Evolutionary conservation across 2,888 invertebrate genomes (phyloP), one percentile per base, ranked within the genome.

Genomic region (Campoplex nolae): DNA sequence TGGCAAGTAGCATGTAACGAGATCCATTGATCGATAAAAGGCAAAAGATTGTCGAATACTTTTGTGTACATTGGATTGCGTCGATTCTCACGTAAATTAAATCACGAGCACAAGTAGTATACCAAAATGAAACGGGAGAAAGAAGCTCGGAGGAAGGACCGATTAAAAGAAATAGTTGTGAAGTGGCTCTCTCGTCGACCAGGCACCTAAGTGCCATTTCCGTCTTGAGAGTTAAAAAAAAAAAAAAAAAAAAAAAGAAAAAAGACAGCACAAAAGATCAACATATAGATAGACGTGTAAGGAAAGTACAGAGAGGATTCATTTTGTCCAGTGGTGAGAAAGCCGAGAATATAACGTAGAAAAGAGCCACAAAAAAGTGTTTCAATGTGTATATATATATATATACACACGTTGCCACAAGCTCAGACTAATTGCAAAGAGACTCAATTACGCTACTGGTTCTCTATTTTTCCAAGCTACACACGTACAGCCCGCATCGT

Each of bases 371-470:
- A 79, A 28, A 67, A 84, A 82, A 70, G 83, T 84, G 84, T 75
- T 81, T 82, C 89, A 89, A 90, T 88, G 91, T 70, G 23, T 74
- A 74, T 74, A 77, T 70, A 23, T 23, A 23, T 23, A 23, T 23
- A 23, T 23, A 23, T 0, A 70, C 74, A 23, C 23, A 70, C 74
- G 79, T 79, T 79, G 83, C 84, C 82, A 83, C 65, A 89, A 91
- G 91, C 89, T 88, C 89, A 86, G 88, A 88, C 92, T 93, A 93
- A 93, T 93, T 93, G 93, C 90, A 89, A 90, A 88, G 92, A 90
- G 93, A 93, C 92, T 93, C 92, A 92, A 93, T 93, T 93, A 92
- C 92, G 90, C 90, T 90, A 88, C 84, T 87, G 89, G 85, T 84
- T 86, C 88, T 89, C 88, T 92, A 90, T 92, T 93, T 92, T 91